Evolutionary conservation across 2,888 invertebrate species (phyloP).

Genomic region (Timandra comae): DNA sequence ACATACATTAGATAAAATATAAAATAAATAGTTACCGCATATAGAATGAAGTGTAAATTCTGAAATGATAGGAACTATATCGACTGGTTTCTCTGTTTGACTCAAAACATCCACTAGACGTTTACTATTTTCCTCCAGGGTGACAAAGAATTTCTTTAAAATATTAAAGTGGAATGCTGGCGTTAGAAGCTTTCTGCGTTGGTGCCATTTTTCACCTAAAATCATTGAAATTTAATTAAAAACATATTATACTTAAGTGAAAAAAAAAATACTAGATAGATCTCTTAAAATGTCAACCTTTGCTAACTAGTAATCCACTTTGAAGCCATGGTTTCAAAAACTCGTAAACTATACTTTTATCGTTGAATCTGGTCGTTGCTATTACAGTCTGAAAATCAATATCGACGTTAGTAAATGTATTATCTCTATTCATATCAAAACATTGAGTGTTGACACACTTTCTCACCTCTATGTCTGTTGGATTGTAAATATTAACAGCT

Average conservation of each 20-base stretch:
- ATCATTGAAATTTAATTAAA: too few species aligned
- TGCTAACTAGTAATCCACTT: slow-evolving; percentile 70
- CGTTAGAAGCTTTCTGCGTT: slow-evolving; percentile 78
- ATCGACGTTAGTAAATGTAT: too few species aligned
- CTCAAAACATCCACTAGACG: slow-evolving; percentile 46
- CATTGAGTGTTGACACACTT: too few species aligned
- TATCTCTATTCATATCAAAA: too few species aligned
- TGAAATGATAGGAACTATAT: slow-evolving; percentile 76
- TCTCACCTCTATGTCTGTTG: slow-evolving; percentile 70
- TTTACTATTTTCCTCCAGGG: slow-evolving; percentile 64
- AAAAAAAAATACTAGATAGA: background rate
- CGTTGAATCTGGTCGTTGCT: slow-evolving; percentile 44
- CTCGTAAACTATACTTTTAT: slow-evolving; percentile 68
- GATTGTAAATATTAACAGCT: slow-evolving; percentile 46
- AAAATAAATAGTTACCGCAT: slow-evolving; percentile 81
- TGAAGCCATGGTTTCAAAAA: slow-evolving; percentile 70
- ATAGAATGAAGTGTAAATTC: slow-evolving; percentile 78
- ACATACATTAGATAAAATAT: too few species aligned
- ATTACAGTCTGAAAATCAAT: slow-evolving; percentile 8
- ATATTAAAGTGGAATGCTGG: slow-evolving; percentile 81
- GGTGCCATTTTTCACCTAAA: slow-evolving; percentile 77
- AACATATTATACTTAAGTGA: background rate
- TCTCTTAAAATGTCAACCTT: slow-evolving; percentile 32
- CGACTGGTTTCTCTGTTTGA: slow-evolving; percentile 37
- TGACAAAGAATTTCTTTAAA: slow-evolving; percentile 54